Conservation (phyloP, 2,888 invertebrate species). For the Schrankia costaestrigalis region DNA sequence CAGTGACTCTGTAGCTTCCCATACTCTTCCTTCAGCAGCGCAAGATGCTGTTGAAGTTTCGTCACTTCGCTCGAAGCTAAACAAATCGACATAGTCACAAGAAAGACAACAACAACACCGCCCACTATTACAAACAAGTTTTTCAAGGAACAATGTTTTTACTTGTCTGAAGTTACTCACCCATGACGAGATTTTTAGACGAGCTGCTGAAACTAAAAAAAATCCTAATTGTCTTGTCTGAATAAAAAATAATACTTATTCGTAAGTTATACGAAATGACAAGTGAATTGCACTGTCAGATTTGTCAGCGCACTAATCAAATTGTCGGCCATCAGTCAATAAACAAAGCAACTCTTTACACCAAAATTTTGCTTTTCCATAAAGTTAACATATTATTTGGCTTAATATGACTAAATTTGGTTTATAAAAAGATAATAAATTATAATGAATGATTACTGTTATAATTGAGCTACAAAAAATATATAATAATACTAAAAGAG, state of each 20-base stretch:
- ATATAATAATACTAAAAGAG: no score
- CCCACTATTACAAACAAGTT: slow-evolving; percentile 58
- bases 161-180: slow-evolving; percentile 53
- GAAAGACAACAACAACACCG: slow-evolving; percentile 50
- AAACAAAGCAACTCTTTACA: slow-evolving; percentile 28
- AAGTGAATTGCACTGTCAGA: slow-evolving; percentile 38
- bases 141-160: slow-evolving; percentile 25
- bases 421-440: no score
- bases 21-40: slow-evolving; percentile 93
- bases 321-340: slow-evolving; percentile 37
- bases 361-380: background rate
- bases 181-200: slow-evolving; percentile 55
- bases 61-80: slow-evolving; percentile 81
- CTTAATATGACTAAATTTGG: no score
- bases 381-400: background rate
- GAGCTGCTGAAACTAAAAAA: slow-evolving; percentile 34
- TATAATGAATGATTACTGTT: no score
- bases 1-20: slow-evolving; percentile 91
- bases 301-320: no score
- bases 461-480: no score
- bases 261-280: slow-evolving; percentile 48
- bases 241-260: slow-evolving; percentile 41
- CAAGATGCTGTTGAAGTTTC: slow-evolving; percentile 91
- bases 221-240: slow-evolving; percentile 35
- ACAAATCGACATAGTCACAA: slow-evolving; percentile 53